These are phyloP conservation scores for Drepana arcuata DNA, from an alignment of 1,140 invertebrate species.

Conservation along the genomic window DNA sequence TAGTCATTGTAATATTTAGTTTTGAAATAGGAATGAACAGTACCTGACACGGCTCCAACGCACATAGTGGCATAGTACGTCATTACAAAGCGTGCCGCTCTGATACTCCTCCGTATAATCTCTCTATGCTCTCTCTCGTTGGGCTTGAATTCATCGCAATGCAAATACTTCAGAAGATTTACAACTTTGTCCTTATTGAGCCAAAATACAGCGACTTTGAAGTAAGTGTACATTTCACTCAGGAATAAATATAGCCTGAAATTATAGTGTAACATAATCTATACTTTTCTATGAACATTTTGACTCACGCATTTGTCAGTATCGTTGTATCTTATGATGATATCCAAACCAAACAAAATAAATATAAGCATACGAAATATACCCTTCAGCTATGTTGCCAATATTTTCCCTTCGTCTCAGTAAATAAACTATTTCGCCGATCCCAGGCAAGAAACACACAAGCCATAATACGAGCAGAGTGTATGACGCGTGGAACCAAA, in stretches of 20 bases:
- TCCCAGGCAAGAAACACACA: constrained; percentile 56
- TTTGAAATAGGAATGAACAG: too few species aligned
- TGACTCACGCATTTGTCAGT: too few species aligned
- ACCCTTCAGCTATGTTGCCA: constrained; percentile 65
- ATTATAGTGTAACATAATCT: too few species aligned
- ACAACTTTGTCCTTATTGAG: constrained; percentile 56
- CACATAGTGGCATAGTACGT: constrained; percentile 60
- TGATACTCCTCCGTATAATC: constrained; percentile 49
- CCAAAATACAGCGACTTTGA: constrained; percentile 64
- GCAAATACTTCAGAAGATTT: constrained; percentile 46
- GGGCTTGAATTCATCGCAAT: constrained; percentile 56
- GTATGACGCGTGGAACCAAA: constrained; percentile 51
- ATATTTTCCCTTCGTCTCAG: constrained; percentile 52
- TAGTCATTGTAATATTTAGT: too few species aligned
- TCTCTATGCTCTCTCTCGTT: constrained; percentile 47
- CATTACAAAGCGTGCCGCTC: constrained; percentile 53
- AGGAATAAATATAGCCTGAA: constrained; percentile 63
- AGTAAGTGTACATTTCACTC: constrained; percentile 67
- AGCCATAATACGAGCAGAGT: constrained; percentile 50
- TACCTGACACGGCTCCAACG: constrained; percentile 59
- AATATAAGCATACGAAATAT: constrained; percentile 16
- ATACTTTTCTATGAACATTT: too few species aligned
- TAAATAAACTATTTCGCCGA: constrained; percentile 61
- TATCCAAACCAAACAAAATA: too few species aligned
- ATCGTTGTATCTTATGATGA: too few species aligned